Base-by-base conservation (phyloP, 2,888 invertebrate genomes). In the Rhopalosiphum nymphaeae region DNA sequence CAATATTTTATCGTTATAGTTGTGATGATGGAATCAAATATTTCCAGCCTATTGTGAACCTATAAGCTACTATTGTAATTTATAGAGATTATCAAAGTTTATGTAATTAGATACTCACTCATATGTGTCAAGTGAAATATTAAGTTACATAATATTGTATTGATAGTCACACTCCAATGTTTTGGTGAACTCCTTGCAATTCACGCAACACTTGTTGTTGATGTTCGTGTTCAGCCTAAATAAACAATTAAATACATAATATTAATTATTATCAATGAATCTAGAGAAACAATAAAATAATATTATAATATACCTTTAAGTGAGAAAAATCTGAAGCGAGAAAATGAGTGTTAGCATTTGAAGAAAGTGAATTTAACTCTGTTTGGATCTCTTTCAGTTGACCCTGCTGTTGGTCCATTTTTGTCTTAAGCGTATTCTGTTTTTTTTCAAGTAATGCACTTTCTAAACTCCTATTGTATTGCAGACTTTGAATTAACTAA, bases 171-270 rank as follows among this genome's bases (percentile, higher is more conserved):
- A 94, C 94, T 25, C 67, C 94, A 49, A 94, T 94, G 53, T 94
- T 94, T 10, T 95, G 95, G 94, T 95, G 96, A 90, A 96, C 96
- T 95, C 96, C 95, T 94, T 96, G 95, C 67, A 96, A 95, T 5
- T 95, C 95, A 95, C 95, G 95, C 7, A 96, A 95, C 93, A 95
- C 95, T 95, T 96, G 95, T 91, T 96, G 95, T 89, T 96, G 96
- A 86, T 95, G 95, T 36, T 95, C 95, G 89, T 95, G 95, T 94
- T 96, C 96, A n/a, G 95, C 95, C 96, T 96, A 94, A 57, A 94
- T 89, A 89, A 57, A 67, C 36, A 88, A 53, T 16, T 21, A 86
- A 85, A 91, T 53, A 26, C 11, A 91, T 44, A 57, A 13, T 67
- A 36, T 78, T 16, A 56, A 36, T 78, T 36, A 56, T 61, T 67